Conservation (phyloP, 23 tunicate species). For the Diplosoma virens region DNA sequence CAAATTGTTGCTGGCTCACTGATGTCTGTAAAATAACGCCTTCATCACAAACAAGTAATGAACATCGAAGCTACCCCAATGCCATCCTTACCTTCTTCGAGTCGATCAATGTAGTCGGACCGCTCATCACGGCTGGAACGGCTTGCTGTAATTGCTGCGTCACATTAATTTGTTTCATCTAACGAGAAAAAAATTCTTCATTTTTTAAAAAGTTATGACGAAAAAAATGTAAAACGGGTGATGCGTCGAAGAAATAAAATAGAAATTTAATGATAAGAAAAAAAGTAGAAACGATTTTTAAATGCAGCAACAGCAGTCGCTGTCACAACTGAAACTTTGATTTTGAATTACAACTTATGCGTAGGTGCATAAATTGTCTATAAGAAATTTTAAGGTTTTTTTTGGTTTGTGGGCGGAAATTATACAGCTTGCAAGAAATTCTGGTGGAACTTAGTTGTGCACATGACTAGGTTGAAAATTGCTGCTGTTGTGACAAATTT, state of each 20-base stretch:
- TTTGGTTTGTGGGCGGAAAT: no score
- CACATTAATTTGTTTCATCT: constrained; percentile 9
- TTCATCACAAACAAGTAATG: no score
- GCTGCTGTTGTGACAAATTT: no score
- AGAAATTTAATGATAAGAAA: background rate
- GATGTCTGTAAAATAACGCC: background rate
- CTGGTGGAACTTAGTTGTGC: no score
- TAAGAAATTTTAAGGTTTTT: no score
- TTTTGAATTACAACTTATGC: no score
- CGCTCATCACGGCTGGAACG: constrained; percentile 5
- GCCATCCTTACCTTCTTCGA: constrained; percentile 60
- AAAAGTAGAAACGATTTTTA: background rate
- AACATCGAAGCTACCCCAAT: no score
- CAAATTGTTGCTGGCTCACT: constrained; percentile 35
- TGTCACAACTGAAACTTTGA: no score
- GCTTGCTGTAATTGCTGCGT: constrained; percentile 25
- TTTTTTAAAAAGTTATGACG: no score
- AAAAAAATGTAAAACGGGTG: background rate
- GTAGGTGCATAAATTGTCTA: no score
- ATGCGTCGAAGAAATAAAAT: background rate
- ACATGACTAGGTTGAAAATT: no score
- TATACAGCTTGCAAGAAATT: no score
- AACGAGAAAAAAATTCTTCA: background rate
- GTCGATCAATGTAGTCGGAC: background rate
- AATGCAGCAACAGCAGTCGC: background rate